A percentile compares a stretch with the other conserved stretches of the same genome.
Evolutionary conservation across 1,140 invertebrate species (phyloP).

Genomic region (Drosophila nasuta): DNA sequence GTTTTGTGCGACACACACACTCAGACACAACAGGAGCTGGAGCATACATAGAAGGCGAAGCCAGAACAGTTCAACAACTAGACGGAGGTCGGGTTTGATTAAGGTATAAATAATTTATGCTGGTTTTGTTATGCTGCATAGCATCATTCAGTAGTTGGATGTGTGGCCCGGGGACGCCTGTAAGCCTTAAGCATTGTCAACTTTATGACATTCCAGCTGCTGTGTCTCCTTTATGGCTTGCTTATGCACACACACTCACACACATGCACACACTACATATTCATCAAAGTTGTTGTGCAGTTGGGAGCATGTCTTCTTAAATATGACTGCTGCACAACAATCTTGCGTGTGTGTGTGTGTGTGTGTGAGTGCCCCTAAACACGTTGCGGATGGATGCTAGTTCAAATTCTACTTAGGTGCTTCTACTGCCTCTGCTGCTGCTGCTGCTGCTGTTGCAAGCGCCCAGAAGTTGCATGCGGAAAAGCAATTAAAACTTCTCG

Average conservation of each 20-base stretch:
- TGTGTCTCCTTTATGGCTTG: constrained; percentile 46
- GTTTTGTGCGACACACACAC: constrained; percentile 34
- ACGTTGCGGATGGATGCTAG: constrained; percentile 5
- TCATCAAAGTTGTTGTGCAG: constrained; percentile 64
- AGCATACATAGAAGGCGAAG: not conserved
- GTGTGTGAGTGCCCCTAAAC: constrained; percentile 3
- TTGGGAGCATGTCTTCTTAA: constrained; percentile 42
- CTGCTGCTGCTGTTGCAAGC: constrained; percentile 23
- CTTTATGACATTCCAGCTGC: constrained; percentile 69
- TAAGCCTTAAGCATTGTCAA: constrained; percentile 67
- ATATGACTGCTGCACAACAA: constrained; percentile 29
- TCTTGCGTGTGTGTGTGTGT: constrained; percentile 21
- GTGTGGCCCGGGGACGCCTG: constrained; percentile 9
- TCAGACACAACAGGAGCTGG: not conserved
- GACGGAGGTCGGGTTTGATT: constrained; percentile 55
- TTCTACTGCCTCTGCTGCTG: not conserved
- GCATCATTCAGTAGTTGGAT: not conserved
- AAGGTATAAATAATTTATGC: constrained; percentile 78
- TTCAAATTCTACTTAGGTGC: constrained; percentile 25
- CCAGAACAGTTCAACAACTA: not conserved
- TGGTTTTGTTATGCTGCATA: constrained; percentile 51
- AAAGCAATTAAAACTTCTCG: constrained; percentile 81
- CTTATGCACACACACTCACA: constrained; percentile 25
- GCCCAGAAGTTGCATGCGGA: constrained; percentile 69
- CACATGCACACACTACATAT: constrained; percentile 33